A percentile compares a stretch with the other conserved stretches of the same genome.
Evolutionary conservation across 2,797 vertebrate genomes (phyloP).

Genomic region (Brachyrhaphis roseni): DNA sequence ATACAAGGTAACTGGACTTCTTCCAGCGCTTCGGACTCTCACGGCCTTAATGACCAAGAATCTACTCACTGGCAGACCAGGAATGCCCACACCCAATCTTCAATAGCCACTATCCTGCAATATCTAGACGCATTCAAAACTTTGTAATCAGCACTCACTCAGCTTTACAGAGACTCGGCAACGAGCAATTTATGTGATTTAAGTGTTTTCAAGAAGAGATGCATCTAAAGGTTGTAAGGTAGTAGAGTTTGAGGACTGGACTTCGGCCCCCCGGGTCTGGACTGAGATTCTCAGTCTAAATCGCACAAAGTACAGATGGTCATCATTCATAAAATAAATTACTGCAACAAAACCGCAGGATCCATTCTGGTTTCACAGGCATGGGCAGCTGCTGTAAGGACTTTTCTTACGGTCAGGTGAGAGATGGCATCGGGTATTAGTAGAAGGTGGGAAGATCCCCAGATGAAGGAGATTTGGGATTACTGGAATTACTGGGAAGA

Average conservation of each 20-base stretch:
- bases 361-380: neutral
- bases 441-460: slow-evolving; percentile 15
- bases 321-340: neutral
- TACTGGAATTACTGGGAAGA: slow-evolving; percentile 39
- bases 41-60: neutral
- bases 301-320: neutral
- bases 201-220: neutral
- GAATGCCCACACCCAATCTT: neutral
- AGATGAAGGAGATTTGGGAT: slow-evolving; percentile 34
- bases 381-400: neutral
- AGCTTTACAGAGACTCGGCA: neutral
- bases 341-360: neutral
- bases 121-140: neutral
- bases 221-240: neutral
- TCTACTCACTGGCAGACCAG: neutral
- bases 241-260: neutral
- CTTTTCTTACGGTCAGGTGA: slow-evolving; percentile 1
- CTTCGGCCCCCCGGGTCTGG: neutral
- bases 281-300: neutral
- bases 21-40: neutral
- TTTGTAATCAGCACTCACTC: neutral
- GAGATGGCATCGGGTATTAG: slow-evolving; percentile 3
- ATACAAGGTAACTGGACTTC: neutral
- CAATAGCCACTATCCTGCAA: neutral
- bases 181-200: neutral